Evolutionary conservation across 1,140 invertebrate genomes (phyloP), one percentile per base, ranked within the genome.

Genomic region (Coptotermes formosanus): DNA sequence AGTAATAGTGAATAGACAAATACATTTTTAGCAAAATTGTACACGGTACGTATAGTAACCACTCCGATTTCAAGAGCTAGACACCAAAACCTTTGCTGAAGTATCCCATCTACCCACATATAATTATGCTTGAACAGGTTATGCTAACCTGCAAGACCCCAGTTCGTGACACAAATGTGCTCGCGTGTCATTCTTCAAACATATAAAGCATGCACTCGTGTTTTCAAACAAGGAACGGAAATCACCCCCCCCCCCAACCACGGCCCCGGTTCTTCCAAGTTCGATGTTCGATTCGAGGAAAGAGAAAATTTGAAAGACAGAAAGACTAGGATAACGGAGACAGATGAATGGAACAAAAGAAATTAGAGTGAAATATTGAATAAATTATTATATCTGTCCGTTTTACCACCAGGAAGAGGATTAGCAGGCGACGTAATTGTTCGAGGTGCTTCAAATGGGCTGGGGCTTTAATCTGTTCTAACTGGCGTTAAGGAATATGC

Each of bases 121-220:
- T 38, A 38, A 38, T 38, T 38, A 38, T 38, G 38, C 4, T 38
- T 2, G 38, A 38, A 38, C 38, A 38, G 38, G 2, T 4, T 38
- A 38, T 38, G 38, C 38, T 38, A 38, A 38, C 38, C 45, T 48
- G 45, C 11, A 48, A 48, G 45, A 48, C 14, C 3, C 11, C 45
- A 55, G 52, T 21, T 55, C 52, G 19, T 55, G 52, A 55, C 21
- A 21, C 52, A 55, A 55, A 12, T 2, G 64, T 75, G 64, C 25
- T 75, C 64, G 64, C 64, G 64, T 75, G 64, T 75, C 64, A 75
- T n/a, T 75, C 25, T 30, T 75, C 64, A 75, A 75, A 75, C 64
- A 75, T 30, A 75, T 30, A 75, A 75, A 30, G 64, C 64, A 30
- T 75, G 64, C 64, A 75, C 30, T 75, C 64, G 64, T 75, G 64